Conservation (phyloP, 1,140 invertebrate genomes). For the Caenorhabditis briggsae region DNA sequence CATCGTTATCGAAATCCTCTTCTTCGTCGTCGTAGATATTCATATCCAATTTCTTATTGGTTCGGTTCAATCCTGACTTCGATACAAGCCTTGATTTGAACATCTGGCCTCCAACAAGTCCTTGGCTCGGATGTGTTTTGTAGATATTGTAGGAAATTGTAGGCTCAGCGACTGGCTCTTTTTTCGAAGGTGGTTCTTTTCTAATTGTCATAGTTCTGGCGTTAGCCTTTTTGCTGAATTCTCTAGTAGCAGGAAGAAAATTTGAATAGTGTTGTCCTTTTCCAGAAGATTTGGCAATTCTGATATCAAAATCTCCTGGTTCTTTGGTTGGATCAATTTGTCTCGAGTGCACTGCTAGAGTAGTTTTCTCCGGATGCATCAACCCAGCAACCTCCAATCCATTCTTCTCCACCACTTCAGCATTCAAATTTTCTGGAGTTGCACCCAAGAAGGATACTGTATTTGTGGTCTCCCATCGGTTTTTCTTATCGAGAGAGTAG, state of each 20-base stretch:
- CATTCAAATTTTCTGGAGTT: constrained; percentile 15
- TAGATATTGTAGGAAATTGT: constrained; percentile 26
- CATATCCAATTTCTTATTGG: neutral
- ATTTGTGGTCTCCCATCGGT: neutral
- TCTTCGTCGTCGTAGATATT: neutral
- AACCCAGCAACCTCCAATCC: neutral
- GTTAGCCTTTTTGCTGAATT: constrained; percentile 17
- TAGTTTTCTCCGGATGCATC: neutral
- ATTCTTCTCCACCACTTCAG: constrained; percentile 18
- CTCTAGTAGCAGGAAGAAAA: neutral
- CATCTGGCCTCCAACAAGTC: neutral
- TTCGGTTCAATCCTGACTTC: neutral
- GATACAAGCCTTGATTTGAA: neutral
- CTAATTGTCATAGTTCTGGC: constrained; percentile 23
- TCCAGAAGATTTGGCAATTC: constrained; percentile 5
- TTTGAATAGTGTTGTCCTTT: constrained; percentile 30
- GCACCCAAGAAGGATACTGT: neutral
- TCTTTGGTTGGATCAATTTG: neutral
- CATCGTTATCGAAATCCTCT: neutral
- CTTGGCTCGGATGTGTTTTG: constrained; percentile 1
- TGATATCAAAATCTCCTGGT: constrained; percentile 3
- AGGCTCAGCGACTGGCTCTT: neutral
- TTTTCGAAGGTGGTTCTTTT: neutral
- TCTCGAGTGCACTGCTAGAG: neutral
- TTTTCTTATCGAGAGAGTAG: constrained; percentile 26